These are phyloP conservation scores for Apodemia zela DNA, from an alignment of 2,888 invertebrate species.

Conservation along the genomic window DNA sequence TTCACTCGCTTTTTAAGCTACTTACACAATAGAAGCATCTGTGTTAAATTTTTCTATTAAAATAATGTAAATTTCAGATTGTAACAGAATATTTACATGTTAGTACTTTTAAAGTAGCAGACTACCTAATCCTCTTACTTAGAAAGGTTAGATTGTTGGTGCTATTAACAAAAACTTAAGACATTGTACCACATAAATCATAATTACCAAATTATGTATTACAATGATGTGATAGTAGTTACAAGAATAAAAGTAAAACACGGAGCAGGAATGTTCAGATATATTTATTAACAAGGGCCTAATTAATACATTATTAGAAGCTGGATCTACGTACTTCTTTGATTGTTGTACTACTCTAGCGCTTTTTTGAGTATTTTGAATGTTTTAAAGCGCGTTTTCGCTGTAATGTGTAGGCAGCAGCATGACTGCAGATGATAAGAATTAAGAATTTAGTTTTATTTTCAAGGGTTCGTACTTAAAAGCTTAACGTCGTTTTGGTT, in stretches of 20 bases:
- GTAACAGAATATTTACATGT: background rate
- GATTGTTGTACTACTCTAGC: background rate
- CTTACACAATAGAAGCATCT: background rate
- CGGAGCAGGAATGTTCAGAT: too few relatives aligned
- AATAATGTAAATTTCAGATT: background rate
- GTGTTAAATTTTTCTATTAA: background rate
- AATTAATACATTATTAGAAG: background rate
- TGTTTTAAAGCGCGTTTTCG: constrained; percentile 1
- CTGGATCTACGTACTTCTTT: background rate
- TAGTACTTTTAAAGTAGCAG: too few relatives aligned
- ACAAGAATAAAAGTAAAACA: too few relatives aligned
- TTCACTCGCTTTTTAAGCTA: background rate
- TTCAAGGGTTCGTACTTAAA: constrained; percentile 25
- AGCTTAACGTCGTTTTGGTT: constrained; percentile 40
- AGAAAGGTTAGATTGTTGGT: background rate
- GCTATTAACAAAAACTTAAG: background rate
- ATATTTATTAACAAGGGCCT: background rate
- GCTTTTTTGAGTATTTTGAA: too few relatives aligned
- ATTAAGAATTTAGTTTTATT: constrained; percentile 24
- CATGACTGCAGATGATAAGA: too few relatives aligned
- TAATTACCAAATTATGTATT: too few relatives aligned
- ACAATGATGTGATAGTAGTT: too few relatives aligned
- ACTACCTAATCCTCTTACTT: too few relatives aligned
- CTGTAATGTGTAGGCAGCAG: background rate
- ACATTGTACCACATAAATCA: too few relatives aligned